Conservation (phyloP, 2,797 vertebrate genomes). For the Perodicticus potto region DNA sequence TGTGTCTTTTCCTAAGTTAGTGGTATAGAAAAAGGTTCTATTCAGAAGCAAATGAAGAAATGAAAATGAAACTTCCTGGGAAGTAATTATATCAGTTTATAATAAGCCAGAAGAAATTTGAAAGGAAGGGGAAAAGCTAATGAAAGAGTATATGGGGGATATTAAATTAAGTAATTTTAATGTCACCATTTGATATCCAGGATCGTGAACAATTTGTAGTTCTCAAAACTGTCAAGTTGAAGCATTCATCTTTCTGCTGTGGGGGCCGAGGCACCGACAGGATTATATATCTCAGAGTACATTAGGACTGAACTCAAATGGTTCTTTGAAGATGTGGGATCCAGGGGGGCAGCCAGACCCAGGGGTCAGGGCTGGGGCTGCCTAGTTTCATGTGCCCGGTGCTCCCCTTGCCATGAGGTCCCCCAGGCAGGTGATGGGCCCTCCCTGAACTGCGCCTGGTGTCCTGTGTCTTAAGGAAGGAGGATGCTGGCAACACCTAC, state of each 20-base stretch:
- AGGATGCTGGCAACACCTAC: fast-evolving
- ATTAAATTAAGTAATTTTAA: slow-evolving; percentile 83
- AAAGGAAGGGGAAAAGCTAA: slow-evolving; percentile 63
- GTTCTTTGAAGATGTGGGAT: background rate
- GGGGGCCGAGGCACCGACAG: fast-evolving
- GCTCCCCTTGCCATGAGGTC: background rate
- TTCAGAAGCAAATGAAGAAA: slow-evolving; percentile 80
- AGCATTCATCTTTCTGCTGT: background rate
- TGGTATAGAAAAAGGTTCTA: slow-evolving; percentile 25
- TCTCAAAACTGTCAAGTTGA: slow-evolving; percentile 48
- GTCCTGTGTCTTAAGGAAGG: background rate
- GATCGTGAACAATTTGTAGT: slow-evolving; percentile 75
- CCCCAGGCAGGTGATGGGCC: fast-evolving
- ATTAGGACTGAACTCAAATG: background rate
- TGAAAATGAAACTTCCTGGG: slow-evolving; percentile 76
- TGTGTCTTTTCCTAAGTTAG: slow-evolving; percentile 32
- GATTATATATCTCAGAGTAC: background rate
- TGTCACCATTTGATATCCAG: slow-evolving; percentile 65
- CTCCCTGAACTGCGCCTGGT: fast-evolving
- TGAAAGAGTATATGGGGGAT: slow-evolving; percentile 58
- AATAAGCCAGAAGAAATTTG: slow-evolving; percentile 79
- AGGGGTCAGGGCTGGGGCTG: fast-evolving
- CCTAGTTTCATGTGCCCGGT: fast-evolving
- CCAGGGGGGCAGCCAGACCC: fast-evolving
- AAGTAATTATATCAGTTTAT: slow-evolving; percentile 80